Evolutionary conservation across 1,140 invertebrate species (phyloP), one percentile per base, ranked within the genome.

Genomic region (Zaprionus kolodkinae): DNA sequence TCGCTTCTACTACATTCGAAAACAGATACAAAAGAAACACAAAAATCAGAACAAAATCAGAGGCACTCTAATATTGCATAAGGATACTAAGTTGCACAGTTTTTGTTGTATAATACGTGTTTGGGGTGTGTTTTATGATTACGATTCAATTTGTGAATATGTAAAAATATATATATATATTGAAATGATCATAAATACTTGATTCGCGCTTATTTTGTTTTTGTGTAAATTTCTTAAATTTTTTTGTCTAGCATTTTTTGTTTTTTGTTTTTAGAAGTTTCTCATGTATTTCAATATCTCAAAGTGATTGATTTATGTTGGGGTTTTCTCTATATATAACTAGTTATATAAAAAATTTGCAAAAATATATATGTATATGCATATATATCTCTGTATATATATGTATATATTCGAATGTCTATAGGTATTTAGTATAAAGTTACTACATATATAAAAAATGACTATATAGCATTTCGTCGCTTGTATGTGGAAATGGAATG

Each of bases 21-120:
- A 79, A 77, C 55, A 75, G 80, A 55, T 60, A 79, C 56, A 72
- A 70, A 79, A 69, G 72, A 69, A 76, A 67, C 61, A 81, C 63
- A 68, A 78, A 73, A 57, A 66, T 72, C 27, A 73, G 38, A 78
- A 84, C 78, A 73, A 89, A 91, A 91, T 85, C 76, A 90, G 87
- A 91, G 90, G 90, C 90, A 91, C 90, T 91, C 90, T 87, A 91
- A 91, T 91, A 91, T 91, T 91, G 90, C 90, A 85, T 85, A 89
- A 89, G 85, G 85, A 89, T 88, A 84, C 85, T 88, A 87, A 84
- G 83, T 91, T 90, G 82, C 85, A 87, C 85, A 87, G 74, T 74
- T 82, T 77, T 72, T 56, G 25, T 52, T 81, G 50, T 78, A 66
- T 74, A 76, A 73, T 78, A 78, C 70, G 73, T 54, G 52, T 73